Base-by-base conservation (phyloP, 2,113 vertebrate genomes). In the Eclectus roratus region DNA sequence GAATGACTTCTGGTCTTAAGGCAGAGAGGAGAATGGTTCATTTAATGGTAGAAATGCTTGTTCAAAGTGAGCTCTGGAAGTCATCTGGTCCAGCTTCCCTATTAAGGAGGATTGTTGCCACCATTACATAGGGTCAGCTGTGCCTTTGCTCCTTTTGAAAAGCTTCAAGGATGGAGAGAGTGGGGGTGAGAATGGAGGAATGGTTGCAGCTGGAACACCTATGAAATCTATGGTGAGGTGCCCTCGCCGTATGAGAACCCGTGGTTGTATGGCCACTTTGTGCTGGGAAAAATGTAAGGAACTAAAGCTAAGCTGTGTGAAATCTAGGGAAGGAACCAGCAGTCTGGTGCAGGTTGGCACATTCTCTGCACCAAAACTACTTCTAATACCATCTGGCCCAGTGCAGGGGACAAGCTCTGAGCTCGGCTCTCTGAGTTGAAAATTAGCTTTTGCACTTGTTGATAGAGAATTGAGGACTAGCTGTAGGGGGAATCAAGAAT, bases 131-230 rank as follows among this genome's bases (percentile, higher is more conserved):
- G 72, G 35, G 13, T 76, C 17, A 80, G 8, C 21, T 72, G 18
- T 72, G 56, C 10, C 19, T 69, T 84, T 80, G 9, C 24, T 9
- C 8, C 12, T 86, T 25, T 76, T 3, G 0, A 37, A 72, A 76
- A 50, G 15, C 13, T 80, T 72, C 17, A 44, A 64, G 21, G 31
- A 21, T 55, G 43, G 74, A 44, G 61, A 37, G 13, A 37, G n/a
- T 0, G 8, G 3, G 1, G 1, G 2, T 7, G 6, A 7, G 17
- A 21, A 52, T 6, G 33, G 70, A 91, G 12, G 33, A 8, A 41
- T 77, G 6, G 7, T 56, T 89, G 25, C 7, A 52, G 8, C 31
- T 47, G 17, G 29, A 66, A 79, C 23, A 63, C 14, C 21, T 63
- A 20, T 44, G 27, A 81, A 61, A 85, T 65, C 55, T 46, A n/a